Evolutionary conservation across 2,888 invertebrate species (phyloP).

Genomic region (Hetaerina titia): DNA sequence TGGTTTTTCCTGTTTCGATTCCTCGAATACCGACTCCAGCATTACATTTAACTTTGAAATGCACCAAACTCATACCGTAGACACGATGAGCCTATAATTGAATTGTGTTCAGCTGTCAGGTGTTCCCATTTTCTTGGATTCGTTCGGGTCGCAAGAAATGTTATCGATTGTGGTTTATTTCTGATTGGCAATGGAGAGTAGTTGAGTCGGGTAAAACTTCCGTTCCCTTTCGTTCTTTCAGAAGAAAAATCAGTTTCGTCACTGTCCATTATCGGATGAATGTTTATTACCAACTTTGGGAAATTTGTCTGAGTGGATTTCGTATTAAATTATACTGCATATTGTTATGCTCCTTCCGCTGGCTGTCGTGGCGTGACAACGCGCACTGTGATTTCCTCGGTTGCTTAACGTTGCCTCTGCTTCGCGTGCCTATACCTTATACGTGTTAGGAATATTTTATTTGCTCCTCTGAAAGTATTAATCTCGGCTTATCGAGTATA

Average conservation of each 20-base stretch:
- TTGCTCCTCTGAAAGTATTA: background rate
- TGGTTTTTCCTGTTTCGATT: too few species aligned
- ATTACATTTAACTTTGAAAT: too few species aligned
- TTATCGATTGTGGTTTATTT: background rate
- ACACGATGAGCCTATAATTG: too few species aligned
- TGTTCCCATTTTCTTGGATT: background rate
- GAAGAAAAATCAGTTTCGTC: background rate
- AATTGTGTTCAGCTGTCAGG: too few species aligned
- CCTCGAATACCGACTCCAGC: too few species aligned
- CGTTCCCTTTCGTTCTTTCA: background rate
- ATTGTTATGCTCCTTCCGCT: background rate
- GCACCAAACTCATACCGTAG: too few species aligned
- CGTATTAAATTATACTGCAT: background rate
- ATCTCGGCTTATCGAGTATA: background rate
- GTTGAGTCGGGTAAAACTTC: background rate
- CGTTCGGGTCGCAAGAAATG: background rate
- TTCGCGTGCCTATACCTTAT: background rate
- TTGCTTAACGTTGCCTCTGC: conserved; percentile 2
- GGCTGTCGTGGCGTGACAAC: background rate
- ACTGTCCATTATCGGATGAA: background rate
- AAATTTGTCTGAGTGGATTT: background rate
- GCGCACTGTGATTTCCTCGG: background rate
- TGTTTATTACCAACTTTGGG: background rate
- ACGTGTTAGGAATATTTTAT: background rate
- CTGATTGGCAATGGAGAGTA: background rate